phyloP scores from a whole-genome alignment of 1,140 invertebrate species.

The Drosophila kanapiae region DNA sequence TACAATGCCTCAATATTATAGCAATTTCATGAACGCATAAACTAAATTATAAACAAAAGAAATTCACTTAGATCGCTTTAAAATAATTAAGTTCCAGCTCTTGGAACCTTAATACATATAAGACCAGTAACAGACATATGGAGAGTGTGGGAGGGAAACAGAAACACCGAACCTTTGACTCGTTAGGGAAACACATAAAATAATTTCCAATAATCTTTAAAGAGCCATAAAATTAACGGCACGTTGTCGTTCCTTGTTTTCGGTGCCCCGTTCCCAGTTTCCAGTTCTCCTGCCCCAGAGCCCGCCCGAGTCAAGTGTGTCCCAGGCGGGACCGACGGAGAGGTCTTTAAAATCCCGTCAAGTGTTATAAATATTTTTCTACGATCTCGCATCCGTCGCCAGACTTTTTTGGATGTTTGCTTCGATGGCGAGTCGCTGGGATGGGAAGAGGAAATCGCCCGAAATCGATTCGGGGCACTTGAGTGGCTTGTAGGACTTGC shows the following conservation, averaged over 20 bases:
- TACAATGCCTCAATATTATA: background rate
- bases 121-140: background rate
- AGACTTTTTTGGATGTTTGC: conserved; percentile 26
- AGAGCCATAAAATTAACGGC: conserved; percentile 80
- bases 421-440: conserved; percentile 13
- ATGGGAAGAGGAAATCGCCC: conserved; percentile 59
- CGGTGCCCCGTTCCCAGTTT: conserved; percentile 23
- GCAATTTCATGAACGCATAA: background rate
- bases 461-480: conserved; percentile 67
- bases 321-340: conserved; percentile 25
- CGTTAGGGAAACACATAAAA: conserved; percentile 77
- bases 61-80: background rate
- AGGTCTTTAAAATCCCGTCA: conserved; percentile 72
- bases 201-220: conserved; percentile 83
- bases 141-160: conserved; percentile 11
- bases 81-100: background rate
- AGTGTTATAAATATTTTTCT: conserved; percentile 82
- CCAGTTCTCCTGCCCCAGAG: conserved; percentile 11
- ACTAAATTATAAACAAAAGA: background rate
- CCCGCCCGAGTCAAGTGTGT: conserved; percentile 62
- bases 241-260: conserved; percentile 54
- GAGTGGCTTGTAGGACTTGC: conserved; percentile 41
- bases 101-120: background rate
- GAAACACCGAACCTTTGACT: conserved; percentile 56
- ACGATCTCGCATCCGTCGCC: conserved; percentile 44